Evolutionary conservation across 2,113 vertebrate genomes (phyloP), one percentile per base, ranked within the genome.

Genomic region (Heteronetta atricapilla): DNA sequence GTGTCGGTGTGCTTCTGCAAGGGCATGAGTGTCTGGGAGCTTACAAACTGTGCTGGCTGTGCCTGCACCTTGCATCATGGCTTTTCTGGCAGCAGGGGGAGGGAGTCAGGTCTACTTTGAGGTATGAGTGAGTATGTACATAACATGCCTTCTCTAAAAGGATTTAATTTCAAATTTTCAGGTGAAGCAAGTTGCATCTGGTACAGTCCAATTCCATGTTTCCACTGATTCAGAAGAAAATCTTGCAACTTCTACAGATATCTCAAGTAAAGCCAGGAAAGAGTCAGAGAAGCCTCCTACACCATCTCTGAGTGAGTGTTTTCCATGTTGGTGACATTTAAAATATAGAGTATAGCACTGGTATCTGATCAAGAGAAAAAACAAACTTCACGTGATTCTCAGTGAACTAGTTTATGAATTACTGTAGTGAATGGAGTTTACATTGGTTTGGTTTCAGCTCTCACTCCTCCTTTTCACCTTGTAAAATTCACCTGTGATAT

Each of bases 201-300:
- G 99, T 38, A 97, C 92, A 2, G 50, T 99, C 78, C 97, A 93
- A 52, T 99, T 99, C 96, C 96, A 86, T 72, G 98, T 98, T 95
- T 98, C 96, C 3, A 94, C 97, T 34, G 90, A 96, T 88, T 67
- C 78, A 0, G 98, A 98, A 17, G 96, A 93, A 86, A 97, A 82
- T 80, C 68, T 88, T 23, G 95, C 96, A 40, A 90, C 82, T n/a
- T 91, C 96, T 7, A 46, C 81, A 2, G 91, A 92, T 38, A 86
- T 59, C 29, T 72, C 75, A 15, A 91, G 25, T 29, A 84, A 72
- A 44, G 97, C 86, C 55, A 70, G 69, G 77, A 97, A 95, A 13
- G 88, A 97, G 93, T 89, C 33, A 29, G 96, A 93, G 95, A 98
- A 96, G 86, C 97, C 98, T 16, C 97, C 97, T 16, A 83, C 74